Evolutionary conservation across 2,888 invertebrate genomes (phyloP), one percentile per base, ranked within the genome.

Genomic region (Orthosia gracilis): DNA sequence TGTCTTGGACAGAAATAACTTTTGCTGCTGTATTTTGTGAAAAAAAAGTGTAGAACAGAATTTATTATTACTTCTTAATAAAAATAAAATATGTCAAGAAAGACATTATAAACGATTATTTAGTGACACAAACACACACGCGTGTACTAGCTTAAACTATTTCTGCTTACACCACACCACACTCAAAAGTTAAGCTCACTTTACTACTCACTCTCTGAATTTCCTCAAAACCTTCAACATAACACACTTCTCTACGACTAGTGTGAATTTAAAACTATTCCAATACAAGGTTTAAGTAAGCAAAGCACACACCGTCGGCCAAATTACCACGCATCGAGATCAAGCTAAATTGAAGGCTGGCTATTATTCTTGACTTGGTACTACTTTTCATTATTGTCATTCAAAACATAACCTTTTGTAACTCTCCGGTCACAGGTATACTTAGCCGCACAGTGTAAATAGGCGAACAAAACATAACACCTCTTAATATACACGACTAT

Each of bases 101-200:
- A 64, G 13, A 59, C 11, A 50, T 26, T 2, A n/a, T 18, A 58
- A 13, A 47, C 2, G 9, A 26, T 50, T 15, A n/a, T 26, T 54
- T 17, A 78, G 31, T 61, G 21, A n/a, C 45, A 49, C 40, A 72
- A 55, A 58, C 26, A 65, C 26, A 57, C 63, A 78, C 49, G 4
- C 59, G 40, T 3, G 18, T 64, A 59, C 54, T 78, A 76, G 64
- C 61, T 31, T 55, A n/a, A 0, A 9, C 17, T 72, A 78, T 26
- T 50, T 0, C 15, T 64, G 9, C 9, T 50, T 18, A 18, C 12
- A 21, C 15, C 73, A 72, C 64, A 73, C 58, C 54, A 47, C 62
- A 70, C 57, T 47, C 45, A 50, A 65, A 45, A 61, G 7, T 9
- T 18, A 67, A 55, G 54, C 54, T 61, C 59, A 15, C 17, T n/a